Evolutionary conservation across 2,888 invertebrate species (phyloP), one percentile per base, ranked within the genome.

Genomic region (Diarsia mendica): DNA sequence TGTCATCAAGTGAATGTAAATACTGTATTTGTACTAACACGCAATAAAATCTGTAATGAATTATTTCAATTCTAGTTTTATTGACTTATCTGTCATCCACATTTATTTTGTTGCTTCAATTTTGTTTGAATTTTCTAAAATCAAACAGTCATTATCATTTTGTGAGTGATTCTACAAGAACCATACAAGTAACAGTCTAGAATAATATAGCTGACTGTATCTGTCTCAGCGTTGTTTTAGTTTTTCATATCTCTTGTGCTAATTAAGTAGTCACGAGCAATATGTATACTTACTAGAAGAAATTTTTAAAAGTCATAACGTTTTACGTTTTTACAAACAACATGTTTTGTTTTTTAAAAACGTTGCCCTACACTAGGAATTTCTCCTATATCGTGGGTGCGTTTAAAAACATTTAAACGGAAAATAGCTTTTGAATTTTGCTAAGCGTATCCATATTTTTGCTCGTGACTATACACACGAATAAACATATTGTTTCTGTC

Each of bases 41-140:
- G 13, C 53, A 83, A 78, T 83, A 71, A 65, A 80, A 72, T 68
- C 15, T 15, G n/a, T 78, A 55, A 46, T 20, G 0, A 78, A 68
- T 33, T 60, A 33, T 68, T 71, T 53, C 0, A 61, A 55, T 61
- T 33, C 6, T 6, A 39, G 18, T 77, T 83, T 80, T 66, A 66
- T 61, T 82, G 11, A 33, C 15, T 18, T 18, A 33, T n/a, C n/a
- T 18, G 51, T n/a, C n/a, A 28, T 39, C 20, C 39, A 61, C 23
- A 6, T 58, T 39, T 8, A 39, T 8, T 39, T 39, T 58, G 8
- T 15, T 28, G 2, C 28, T 8, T 1, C 8, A 58, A 58, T 28
- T 58, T 28, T 28, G 23, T 15, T 55, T 55, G 23, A 55, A 5
- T 55, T 23, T 55, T 13, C 53, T 13, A 55, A 55, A 55, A 15